A percentile compares a stretch with the other conserved stretches of the same genome.
These are phyloP conservation scores for Pocillopora damicornis DNA, from an alignment of 64 coral and sea anemone species.

Conservation along the genomic window DNA sequence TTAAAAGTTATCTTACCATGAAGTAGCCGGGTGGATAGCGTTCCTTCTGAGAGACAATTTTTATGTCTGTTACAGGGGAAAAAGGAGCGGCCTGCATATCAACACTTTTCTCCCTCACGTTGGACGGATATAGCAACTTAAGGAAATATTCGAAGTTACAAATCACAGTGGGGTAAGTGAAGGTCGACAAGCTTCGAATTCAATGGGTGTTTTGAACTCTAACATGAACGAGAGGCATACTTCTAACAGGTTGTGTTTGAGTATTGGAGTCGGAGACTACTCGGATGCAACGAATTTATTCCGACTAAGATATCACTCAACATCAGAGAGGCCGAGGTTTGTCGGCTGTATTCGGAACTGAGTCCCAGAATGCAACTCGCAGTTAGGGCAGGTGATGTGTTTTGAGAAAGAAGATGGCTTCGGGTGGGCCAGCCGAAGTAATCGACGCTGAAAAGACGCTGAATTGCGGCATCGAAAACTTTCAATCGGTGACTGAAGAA, in stretches of 20 bases:
- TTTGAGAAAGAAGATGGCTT: constrained; percentile 96
- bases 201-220: no score
- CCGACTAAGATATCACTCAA: no score
- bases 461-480: constrained; percentile 20
- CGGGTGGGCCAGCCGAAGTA: constrained; percentile 35
- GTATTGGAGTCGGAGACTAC: no score
- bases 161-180: no score
- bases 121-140: no score
- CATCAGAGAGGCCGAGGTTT: background rate
- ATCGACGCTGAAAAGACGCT: constrained; percentile 67
- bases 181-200: no score
- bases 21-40: constrained; percentile 60
- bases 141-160: no score
- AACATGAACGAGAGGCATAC: no score
- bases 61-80: constrained; percentile 57
- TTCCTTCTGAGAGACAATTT: constrained; percentile 67
- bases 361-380: constrained; percentile 18
- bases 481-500: background rate
- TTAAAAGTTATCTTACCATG: constrained; percentile 21
- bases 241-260: no score
- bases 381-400: constrained; percentile 19
- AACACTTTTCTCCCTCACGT: background rate
- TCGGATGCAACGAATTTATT: no score
- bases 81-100: background rate
- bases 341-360: background rate